Conservation (phyloP, 1,140 invertebrate genomes). For the Drosophila gunungcola region DNA sequence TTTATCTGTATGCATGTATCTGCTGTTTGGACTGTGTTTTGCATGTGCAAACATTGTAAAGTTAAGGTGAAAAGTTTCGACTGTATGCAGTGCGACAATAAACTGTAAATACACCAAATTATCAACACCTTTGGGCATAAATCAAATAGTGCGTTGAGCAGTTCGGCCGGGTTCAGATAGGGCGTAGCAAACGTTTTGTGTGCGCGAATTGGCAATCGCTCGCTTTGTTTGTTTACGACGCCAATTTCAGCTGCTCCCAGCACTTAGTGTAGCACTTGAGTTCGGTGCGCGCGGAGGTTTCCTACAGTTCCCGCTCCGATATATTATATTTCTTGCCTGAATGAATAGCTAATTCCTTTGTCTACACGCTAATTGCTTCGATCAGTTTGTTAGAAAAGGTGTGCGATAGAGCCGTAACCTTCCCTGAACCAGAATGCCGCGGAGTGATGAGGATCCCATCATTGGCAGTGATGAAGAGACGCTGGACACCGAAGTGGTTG, state of each 20-base stretch:
- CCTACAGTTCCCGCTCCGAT: conserved; percentile 18
- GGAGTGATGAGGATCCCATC: conserved; percentile 24
- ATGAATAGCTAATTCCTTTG: conserved; percentile 76
- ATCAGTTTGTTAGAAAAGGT: conserved; percentile 17
- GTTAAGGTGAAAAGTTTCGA: conserved; percentile 5
- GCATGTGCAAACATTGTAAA: conserved; percentile 20
- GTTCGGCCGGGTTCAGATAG: conserved; percentile 5
- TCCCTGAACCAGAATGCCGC: conserved; percentile 12
- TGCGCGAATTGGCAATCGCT: conserved; percentile 32
- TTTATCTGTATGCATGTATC: conserved; percentile 14
- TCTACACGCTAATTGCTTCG: conserved; percentile 31
- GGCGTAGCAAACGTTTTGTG: conserved; percentile 6
- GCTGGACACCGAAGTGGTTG: background rate
- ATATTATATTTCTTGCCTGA: conserved; percentile 3
- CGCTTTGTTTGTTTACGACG: conserved; percentile 35
- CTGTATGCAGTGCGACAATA: conserved; percentile 36
- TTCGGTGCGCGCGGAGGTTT: conserved; percentile 46
- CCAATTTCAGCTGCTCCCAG: conserved; percentile 28
- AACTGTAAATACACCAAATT: conserved; percentile 21
- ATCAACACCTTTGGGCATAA: conserved; percentile 1
- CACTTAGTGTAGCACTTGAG: conserved; percentile 53
- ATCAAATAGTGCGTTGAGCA: background rate
- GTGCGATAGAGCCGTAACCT: conserved; percentile 21
- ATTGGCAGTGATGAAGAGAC: conserved; percentile 24
- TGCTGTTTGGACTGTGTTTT: conserved; percentile 18